phyloP scores from a whole-genome alignment of 2,888 invertebrate genomes.

The Sinopyrophorus schimmeli region DNA sequence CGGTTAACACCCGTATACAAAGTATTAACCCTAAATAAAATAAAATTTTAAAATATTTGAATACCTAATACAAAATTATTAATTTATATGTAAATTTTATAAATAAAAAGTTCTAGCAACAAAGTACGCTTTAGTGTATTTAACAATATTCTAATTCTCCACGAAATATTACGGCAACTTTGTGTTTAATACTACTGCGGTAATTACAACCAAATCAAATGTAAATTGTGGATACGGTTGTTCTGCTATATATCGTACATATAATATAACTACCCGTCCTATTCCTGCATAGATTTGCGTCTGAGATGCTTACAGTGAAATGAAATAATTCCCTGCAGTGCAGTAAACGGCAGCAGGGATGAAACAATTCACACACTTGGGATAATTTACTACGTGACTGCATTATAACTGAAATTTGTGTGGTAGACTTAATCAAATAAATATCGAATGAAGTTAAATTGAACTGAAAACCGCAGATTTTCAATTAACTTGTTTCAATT shows the following conservation, averaged over 20 bases:
- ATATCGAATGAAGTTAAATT: slow-evolving; percentile 18
- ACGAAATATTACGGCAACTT: slow-evolving; percentile 20
- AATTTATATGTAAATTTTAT: too few relatives aligned
- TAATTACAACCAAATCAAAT: slow-evolving; percentile 31
- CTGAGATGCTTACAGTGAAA: slow-evolving; percentile 26
- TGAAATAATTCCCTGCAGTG: slow-evolving; percentile 33
- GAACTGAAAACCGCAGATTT: slow-evolving; percentile 14
- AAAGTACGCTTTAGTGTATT: slow-evolving; percentile 4
- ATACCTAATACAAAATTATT: too few relatives aligned
- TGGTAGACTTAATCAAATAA: slow-evolving; percentile 23
- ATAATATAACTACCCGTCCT: slow-evolving; percentile 21
- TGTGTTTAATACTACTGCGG: slow-evolving; percentile 15
- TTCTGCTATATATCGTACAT: too few relatives aligned
- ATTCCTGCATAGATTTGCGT: slow-evolving; percentile 25
- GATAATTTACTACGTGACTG: slow-evolving; percentile 29
- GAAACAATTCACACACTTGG: slow-evolving; percentile 30
- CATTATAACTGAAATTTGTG: slow-evolving; percentile 26
- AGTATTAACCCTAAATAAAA: too few relatives aligned
- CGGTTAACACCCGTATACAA: too few relatives aligned
- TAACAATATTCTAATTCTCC: slow-evolving; percentile 11
- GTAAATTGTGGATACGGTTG: slow-evolving; percentile 23
- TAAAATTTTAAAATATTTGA: too few relatives aligned
- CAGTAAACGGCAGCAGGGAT: slow-evolving; percentile 23
- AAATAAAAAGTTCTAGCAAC: too few relatives aligned
- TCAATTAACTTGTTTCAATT: slow-evolving; percentile 14